Evolutionary conservation across 1,140 invertebrate genomes (phyloP), one percentile per base, ranked within the genome.

Genomic region (Steinernema khuongi): DNA sequence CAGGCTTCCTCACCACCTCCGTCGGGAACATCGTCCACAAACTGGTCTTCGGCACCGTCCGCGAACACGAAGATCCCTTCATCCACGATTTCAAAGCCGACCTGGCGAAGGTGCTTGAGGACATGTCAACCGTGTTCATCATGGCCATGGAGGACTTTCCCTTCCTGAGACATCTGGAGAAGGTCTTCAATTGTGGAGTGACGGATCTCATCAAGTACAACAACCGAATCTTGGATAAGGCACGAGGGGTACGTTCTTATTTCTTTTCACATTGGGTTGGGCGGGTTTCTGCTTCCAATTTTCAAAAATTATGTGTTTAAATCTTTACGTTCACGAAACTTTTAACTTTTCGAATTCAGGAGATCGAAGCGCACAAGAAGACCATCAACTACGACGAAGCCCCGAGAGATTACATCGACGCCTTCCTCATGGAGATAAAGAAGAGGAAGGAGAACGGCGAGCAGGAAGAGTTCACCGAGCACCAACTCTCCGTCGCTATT

Each of bases 21-120:
- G 50, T 60, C 50, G 50, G 50, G 14, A 60, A 60, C 50, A 60
- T 60, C 50, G 50, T 60, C 50, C 50, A 60, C 50, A 60, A 60
- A 26, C 50, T 60, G 14, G 50, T 60, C 22, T 60, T 60, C 22
- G 50, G 50, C 11, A 60, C 50, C 50, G 50, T 60, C 19, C 50
- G 50, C 11, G 50, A 60, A 22, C 50, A 60, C 19, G 7, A 60
- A 14, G 50, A 60, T 22, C 50, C 50, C 7, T 60, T 60, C 22
- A 60, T 60, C 50, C 50, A 60, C 50, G 19, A 60, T 14, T 60
- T 60, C 22, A 60, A 60, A 22, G 22, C 11, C 14, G 50, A 60
- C 26, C 22, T 60, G 22, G 14, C 14, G 19, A 17, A 17, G 50
- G 50, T 60, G 11, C 50, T 60, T 22, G 50, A 60, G 50, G 50